Base-by-base conservation (phyloP, 2,113 vertebrate species). In the Ophthalmolycus amberensis region DNA sequence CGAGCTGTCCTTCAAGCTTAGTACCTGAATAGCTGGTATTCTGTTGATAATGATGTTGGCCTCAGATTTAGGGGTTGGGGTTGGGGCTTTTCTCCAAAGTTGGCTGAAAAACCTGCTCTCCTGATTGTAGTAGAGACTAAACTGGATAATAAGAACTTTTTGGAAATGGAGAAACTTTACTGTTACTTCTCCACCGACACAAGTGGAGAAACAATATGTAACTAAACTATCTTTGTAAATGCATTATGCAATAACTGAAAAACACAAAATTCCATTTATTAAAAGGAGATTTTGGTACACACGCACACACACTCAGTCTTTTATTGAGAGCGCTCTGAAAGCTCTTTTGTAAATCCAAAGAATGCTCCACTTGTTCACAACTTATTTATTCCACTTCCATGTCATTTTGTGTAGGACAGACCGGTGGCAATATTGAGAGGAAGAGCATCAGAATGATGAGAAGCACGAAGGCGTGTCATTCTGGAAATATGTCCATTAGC, bases 321-420 rank as follows among this genome's bases (percentile, higher is more conserved):
- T 84, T 46, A 40, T 70, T 38, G 66, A 79, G 74, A 80, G 27
- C 1, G 1, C 68, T 81, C 82, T 91, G 80, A 93, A 87, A 78
- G 90, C 77, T 82, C 86, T 86, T 85, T 88, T 93, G 85, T 91
- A 3, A 44, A 74, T 65, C 22, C 34, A 9, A 46, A 90, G 83
- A 93, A 89, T 74, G 88, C 58, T 42, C 37, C 50, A 50, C 80
- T 90, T 90, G 88, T 89, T 80, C 73, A 18, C 32, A 15, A 71
- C 81, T 84, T 82, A 82, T 92, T 93, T 89, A 82, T 89, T 76
- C 85, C 86, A 60, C 83, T 88, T 91, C 82, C 80, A 82, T 86
- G 75, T 86, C 10, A 84, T 85, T 87, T 75, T 74, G 77, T 63
- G 87, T 75, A 16, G 71, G 82, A 66, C 34, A 7, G 38, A 9